Evolutionary conservation across 2,797 vertebrate genomes (phyloP).

Genomic region (Lepilemur septentrionalis): DNA sequence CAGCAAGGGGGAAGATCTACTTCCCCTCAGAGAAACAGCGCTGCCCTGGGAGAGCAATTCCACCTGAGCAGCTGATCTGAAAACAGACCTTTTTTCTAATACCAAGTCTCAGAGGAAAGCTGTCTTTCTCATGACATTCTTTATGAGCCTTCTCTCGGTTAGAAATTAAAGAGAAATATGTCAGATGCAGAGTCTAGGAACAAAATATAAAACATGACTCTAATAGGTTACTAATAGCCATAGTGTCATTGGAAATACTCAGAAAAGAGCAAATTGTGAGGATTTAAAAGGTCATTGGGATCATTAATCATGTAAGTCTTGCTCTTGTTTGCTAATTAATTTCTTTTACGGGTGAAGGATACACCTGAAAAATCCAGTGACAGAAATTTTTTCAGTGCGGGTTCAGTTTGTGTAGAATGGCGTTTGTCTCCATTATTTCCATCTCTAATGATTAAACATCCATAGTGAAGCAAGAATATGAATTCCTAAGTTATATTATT

Average conservation of each 20-base stretch:
- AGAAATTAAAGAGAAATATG: constrained; percentile 76
- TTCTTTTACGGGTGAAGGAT: constrained; percentile 47
- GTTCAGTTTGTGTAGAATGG: neutral
- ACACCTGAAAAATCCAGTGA: neutral
- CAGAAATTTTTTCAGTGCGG: neutral
- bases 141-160: constrained; percentile 52
- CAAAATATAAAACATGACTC: constrained; percentile 68
- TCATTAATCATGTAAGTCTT: constrained; percentile 61
- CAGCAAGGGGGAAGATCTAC: constrained; percentile 31
- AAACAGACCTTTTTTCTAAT: constrained; percentile 60
- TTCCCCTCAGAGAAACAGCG: constrained; percentile 9
- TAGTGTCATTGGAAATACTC: constrained; percentile 47
- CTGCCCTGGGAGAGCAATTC: constrained; percentile 58
- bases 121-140: constrained; percentile 54
- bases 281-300: constrained; percentile 69
- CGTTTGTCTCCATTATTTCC: neutral
- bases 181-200: constrained; percentile 48
- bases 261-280: constrained; percentile 69
- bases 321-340: constrained; percentile 71
- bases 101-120: constrained; percentile 63
- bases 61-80: constrained; percentile 41
- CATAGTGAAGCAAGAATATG: neutral
- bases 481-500: neutral
- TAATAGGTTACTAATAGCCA: constrained; percentile 58
- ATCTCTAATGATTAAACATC: neutral